Evolutionary conservation across 30 jellyfish, hydroid and myxozoan species (phyloP).

Genomic region (Haliclystus octoradiatus): DNA sequence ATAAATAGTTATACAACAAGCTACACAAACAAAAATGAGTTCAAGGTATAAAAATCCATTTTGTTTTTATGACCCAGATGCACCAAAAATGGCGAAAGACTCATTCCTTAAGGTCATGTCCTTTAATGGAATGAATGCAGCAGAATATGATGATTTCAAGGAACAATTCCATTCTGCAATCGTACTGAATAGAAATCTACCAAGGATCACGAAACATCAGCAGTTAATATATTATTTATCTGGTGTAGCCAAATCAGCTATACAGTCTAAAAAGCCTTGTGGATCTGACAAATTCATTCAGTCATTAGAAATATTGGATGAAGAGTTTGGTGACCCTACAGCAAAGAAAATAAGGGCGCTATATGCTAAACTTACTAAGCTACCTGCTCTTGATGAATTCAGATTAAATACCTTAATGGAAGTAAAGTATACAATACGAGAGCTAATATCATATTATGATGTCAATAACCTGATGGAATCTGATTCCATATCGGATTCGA

Average conservation of each 20-base stretch:
- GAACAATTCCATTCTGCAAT: too few relatives aligned
- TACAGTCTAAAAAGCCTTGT: too few relatives aligned
- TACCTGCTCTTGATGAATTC: background rate
- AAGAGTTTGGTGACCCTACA: background rate
- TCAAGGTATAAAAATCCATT: background rate
- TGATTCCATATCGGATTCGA: background rate
- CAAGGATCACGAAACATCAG: too few relatives aligned
- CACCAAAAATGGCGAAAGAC: background rate
- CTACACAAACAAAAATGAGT: background rate
- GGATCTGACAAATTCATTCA: background rate
- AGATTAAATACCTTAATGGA: background rate
- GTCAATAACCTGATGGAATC: background rate
- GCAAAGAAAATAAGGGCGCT: background rate
- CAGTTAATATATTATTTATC: too few relatives aligned
- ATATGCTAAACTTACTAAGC: background rate
- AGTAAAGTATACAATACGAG: background rate
- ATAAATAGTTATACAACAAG: too few relatives aligned
- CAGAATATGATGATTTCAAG: too few relatives aligned
- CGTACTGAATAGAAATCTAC: too few relatives aligned
- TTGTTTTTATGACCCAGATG: background rate
- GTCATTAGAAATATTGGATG: background rate
- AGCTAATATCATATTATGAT: background rate
- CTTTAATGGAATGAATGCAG: too few relatives aligned
- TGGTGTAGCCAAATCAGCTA: too few relatives aligned
- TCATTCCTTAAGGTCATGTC: background rate